Percentiles rank a stretch among this genome's conserved stretches.
These are phyloP conservation scores for Palloptera scutellata DNA, from an alignment of 2,888 invertebrate genomes.

Conservation along the genomic window DNA sequence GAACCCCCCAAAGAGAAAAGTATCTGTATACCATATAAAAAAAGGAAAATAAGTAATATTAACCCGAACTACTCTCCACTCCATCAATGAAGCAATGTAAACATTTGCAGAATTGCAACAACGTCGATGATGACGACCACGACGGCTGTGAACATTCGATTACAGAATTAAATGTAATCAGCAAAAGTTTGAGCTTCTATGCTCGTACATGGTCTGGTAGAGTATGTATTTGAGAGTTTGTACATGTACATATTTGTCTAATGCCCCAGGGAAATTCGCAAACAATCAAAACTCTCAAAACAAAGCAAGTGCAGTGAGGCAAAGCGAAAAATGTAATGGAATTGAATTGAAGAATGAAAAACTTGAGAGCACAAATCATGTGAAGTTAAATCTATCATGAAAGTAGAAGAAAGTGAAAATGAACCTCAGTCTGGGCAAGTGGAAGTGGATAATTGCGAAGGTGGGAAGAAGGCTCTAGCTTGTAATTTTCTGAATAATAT, in stretches of 20 bases:
- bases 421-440: too few species aligned
- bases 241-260: too few species aligned
- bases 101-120: not conserved
- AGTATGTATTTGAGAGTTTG: too few species aligned
- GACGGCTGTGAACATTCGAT: slow-evolving; percentile 43
- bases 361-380: not conserved
- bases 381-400: too few species aligned
- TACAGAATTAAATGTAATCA: slow-evolving; percentile 48
- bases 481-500: too few species aligned
- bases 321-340: slow-evolving; percentile 14
- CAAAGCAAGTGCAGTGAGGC: not conserved
- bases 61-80: too few species aligned
- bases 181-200: slow-evolving; percentile 43
- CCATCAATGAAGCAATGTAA: slow-evolving; percentile 1
- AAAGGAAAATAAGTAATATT: too few species aligned
- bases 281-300: slow-evolving; percentile 39
- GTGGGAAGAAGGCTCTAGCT: too few species aligned
- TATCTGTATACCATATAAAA: too few species aligned
- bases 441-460: too few species aligned
- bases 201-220: not conserved
- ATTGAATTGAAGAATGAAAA: slow-evolving; percentile 1
- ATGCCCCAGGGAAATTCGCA: slow-evolving; percentile 45
- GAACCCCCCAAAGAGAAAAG: too few species aligned
- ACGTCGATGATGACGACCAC: slow-evolving; percentile 7
- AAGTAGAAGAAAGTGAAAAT: too few species aligned